Evolutionary conservation across 2,797 vertebrate genomes (phyloP).

Genomic region (Scyliorhinus canicula): DNA sequence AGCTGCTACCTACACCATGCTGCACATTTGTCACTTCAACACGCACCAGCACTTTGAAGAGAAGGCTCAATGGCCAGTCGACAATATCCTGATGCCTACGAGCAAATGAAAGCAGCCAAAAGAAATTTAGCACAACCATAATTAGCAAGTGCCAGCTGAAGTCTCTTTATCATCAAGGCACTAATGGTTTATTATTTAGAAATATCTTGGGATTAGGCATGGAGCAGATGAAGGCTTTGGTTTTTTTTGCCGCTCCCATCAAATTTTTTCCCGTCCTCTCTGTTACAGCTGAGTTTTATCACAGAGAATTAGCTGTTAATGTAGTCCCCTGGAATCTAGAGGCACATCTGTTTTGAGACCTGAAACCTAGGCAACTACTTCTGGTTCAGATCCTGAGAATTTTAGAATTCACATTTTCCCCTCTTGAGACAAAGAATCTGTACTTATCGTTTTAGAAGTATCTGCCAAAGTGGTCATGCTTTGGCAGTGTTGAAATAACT

Average conservation of each 20-base stretch:
- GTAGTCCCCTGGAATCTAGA: not conserved
- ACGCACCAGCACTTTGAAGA: not conserved
- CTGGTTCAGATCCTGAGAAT: slow-evolving; percentile 29
- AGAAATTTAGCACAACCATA: slow-evolving; percentile 22
- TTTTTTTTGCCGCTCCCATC: not conserved
- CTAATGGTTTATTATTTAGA: slow-evolving; percentile 37
- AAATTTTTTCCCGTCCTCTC: not conserved
- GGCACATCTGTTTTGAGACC: slow-evolving; percentile 16
- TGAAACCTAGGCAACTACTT: not conserved
- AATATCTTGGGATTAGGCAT: slow-evolving; percentile 30
- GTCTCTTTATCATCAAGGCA: not conserved
- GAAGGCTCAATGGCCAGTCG: too few species aligned
- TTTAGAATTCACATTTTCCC: not conserved
- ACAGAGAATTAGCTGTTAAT: slow-evolving; percentile 12
- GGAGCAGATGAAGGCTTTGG: slow-evolving; percentile 21
- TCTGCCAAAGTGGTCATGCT: slow-evolving; percentile 5
- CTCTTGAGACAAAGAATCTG: not conserved
- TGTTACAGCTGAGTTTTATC: slow-evolving; percentile 34
- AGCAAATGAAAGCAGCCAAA: not conserved
- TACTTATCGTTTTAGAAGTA: not conserved
- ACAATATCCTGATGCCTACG: too few species aligned
- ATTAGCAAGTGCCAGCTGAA: slow-evolving; percentile 38
- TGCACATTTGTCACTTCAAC: not conserved
- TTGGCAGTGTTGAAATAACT: slow-evolving; percentile 25
- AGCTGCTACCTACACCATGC: not conserved